Evolutionary conservation across 2,888 invertebrate species (phyloP), one percentile per base, ranked within the genome.

Genomic region (Drosophila nr. medialis): DNA sequence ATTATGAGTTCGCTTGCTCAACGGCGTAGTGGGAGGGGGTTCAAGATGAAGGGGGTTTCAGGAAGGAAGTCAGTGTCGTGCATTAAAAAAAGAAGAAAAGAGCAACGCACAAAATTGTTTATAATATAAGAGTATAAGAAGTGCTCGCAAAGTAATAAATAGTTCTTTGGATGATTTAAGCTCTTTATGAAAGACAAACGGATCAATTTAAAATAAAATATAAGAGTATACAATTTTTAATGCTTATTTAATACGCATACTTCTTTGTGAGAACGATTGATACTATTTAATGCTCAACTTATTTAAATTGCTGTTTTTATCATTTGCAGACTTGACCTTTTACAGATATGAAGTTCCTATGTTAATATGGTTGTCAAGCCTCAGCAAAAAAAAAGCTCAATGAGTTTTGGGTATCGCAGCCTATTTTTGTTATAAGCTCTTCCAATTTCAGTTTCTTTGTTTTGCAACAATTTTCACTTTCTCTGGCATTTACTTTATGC

Each of bases 391-490:
- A 51, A 53, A 61, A 38, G 75, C 63, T 30, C 58, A 80, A 64
- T 56, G 64, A 80, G 72, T 72, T 76, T 76, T 61, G 21, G 54
- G 29, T 34, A 24, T 29, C 48, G 36, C 36, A 24, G 62, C 40
- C 61, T 48, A 61, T 64, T 49, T 51, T 58, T 27, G 24, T n/a
- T 49, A 51, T 38, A 54, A 77, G 77, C 60, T 66, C 68, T 78
- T 77, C 77, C 72, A 78, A 81, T 78, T 80, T 67, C 59, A 64
- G 77, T 80, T 62, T 65, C 67, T 65, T 81, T 68, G 67, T 77
- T 68, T 75, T 68, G 77, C 72, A 68, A 81, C 81, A 81, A 81
- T 81, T 81, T 72, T 78, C 81, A 78, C 78, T 81, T 78, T 78
- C 77, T 50, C 60, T 68, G 78, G 77, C 77, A 77, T 77, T 71